Evolutionary conservation across 2,113 vertebrate genomes (phyloP), one percentile per base, ranked within the genome.

Genomic region (Oncorhynchus tshawytscha): DNA sequence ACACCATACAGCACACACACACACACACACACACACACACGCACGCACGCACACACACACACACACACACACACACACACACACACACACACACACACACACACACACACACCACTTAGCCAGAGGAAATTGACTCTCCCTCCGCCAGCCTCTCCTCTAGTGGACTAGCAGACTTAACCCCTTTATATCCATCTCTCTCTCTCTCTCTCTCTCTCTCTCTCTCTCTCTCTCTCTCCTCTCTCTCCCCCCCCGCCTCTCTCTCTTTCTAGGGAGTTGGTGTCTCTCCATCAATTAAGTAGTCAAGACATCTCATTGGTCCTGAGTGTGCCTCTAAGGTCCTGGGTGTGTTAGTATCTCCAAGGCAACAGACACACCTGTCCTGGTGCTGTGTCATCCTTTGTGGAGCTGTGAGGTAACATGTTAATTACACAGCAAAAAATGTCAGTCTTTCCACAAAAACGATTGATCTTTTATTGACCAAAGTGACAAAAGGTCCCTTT

Each of bases 91-190:
- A 54, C 49, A 54, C 49, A 16, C 49, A 18, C 49, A 51, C 49
- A 51, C 34, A 65, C 88, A 60, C 88, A 86, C 54, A 60, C 83
- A 83, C 81, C 88, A 80, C 83, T 89, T 87, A 85, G 67, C 81
- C 89, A 67, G 86, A 86, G 76, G 78, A 90, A 91, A 89, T 87
- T 84, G 82, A 90, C 86, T 87, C 85, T 85, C 80, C 84, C 88
- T 83, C 89, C 85, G 88, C 89, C 85, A 92, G 90, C 82, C 79
- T 92, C 81, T 81, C 68, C n/a, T 48, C 77, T 84, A 85, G 81
- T 83, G 75, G 73, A 72, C 82, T 78, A 71, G 59, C 64, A 76
- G 67, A 76, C 72, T 89, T 87, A 92, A 90, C 82, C 82, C 84
- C 45, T 87, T 83, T 79, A 60, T 74, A 73, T 54, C 82, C 59